Evolutionary conservation across 2,113 vertebrate species (phyloP).

Genomic region (Bos taurus): ARS-UCD2.0 NC_037340.1:11391001-11391500

Average conservation of each 20-base stretch:
- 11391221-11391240: slow-evolving; percentile 86
- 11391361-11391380: no score
- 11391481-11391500: no score
- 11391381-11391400: no score
- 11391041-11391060: background rate
- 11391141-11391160: slow-evolving; percentile 42
- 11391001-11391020: background rate
- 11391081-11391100: background rate
- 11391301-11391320: no score
- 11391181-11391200: slow-evolving; percentile 86
- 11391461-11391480: no score
- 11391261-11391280: background rate
- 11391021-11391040: background rate
- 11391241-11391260: slow-evolving; percentile 13
- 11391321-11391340: no score
- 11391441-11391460: no score
- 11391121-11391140: background rate
- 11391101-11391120: background rate
- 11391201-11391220: slow-evolving; percentile 89
- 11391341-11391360: no score
- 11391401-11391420: no score
- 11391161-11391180: slow-evolving; percentile 76
- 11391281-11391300: background rate
- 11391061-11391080: background rate
- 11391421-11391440: no score